These are phyloP conservation scores for Sialis lutaria DNA, from an alignment of 2,888 invertebrate genomes.

Conservation along the genomic window DNA sequence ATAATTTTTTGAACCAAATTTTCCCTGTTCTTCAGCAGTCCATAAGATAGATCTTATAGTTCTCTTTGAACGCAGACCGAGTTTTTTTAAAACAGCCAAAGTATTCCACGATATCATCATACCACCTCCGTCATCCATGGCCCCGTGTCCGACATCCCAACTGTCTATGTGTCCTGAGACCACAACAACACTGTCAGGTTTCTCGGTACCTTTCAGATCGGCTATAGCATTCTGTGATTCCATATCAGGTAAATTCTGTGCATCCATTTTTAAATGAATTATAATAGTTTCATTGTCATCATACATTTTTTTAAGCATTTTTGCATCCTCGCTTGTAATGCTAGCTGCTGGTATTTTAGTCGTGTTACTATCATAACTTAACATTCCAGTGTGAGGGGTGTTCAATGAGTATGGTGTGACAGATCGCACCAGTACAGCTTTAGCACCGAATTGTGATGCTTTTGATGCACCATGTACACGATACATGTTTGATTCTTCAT, in stretches of 20 bases:
- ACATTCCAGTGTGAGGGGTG: conserved; percentile 61
- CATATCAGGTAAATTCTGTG: conserved; percentile 32
- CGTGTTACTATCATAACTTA: conserved; percentile 37
- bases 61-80: conserved; percentile 47
- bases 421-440: conserved; percentile 57
- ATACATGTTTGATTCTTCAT: conserved; percentile 48
- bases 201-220: conserved; percentile 39
- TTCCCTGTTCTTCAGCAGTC: conserved; percentile 65
- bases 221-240: conserved; percentile 55
- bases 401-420: conserved; percentile 61
- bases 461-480: conserved; percentile 43
- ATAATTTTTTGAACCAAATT: conserved; percentile 44
- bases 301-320: conserved; percentile 46
- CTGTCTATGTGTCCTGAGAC: conserved; percentile 74
- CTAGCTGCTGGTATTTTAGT: conserved; percentile 53
- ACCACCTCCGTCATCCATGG: conserved; percentile 77
- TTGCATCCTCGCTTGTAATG: conserved; percentile 64
- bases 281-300: conserved; percentile 27
- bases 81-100: conserved; percentile 41
- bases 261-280: conserved; percentile 47
- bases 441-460: conserved; percentile 57
- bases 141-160: conserved; percentile 77
- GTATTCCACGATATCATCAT: conserved; percentile 64
- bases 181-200: conserved; percentile 41
- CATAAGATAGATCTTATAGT: conserved; percentile 61